These are phyloP conservation scores for Pagetopsis macropterus DNA, from an alignment of 2,797 vertebrate species.

Conservation along the genomic window DNA sequence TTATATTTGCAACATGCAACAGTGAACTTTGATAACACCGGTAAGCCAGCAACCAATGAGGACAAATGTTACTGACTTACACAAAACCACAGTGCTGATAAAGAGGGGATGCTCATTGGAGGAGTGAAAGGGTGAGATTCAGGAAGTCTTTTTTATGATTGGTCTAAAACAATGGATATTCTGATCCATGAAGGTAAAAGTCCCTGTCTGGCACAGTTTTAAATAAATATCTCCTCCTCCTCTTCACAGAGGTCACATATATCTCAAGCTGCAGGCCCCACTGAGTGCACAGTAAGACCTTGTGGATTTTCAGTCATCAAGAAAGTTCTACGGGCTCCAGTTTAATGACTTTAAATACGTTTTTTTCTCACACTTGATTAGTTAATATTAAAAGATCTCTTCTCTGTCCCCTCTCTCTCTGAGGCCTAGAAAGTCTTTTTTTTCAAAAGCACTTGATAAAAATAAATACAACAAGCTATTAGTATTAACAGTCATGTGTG, in stretches of 20 bases:
- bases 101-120: conserved; percentile 71
- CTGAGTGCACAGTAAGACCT: conserved; percentile 81
- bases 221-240: conserved; percentile 91
- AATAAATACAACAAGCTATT: conserved; percentile 99
- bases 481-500: conserved; percentile 96
- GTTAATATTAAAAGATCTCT: conserved; percentile 93
- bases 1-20: conserved; percentile 88
- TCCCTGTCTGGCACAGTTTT: conserved; percentile 88
- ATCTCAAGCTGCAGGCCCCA: conserved; percentile 79
- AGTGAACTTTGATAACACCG: conserved; percentile 88
- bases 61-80: conserved; percentile 87
- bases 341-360: conserved; percentile 99
- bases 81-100: conserved; percentile 85
- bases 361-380: conserved; percentile 88
- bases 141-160: conserved; percentile 68
- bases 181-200: conserved; percentile 80
- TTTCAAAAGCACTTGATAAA: conserved; percentile 91
- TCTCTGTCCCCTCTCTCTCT: conserved; percentile 66
- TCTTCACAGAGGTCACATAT: conserved; percentile 76
- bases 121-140: conserved; percentile 77
- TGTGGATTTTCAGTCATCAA: conserved; percentile 87
- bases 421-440: conserved; percentile 85
- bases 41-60: conserved; percentile 87
- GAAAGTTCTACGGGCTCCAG: conserved; percentile 97
- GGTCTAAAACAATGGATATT: conserved; percentile 77